Evolutionary conservation across 92 coral and sea anemone species (phyloP).

Genomic region (Ricordea florida): DNA sequence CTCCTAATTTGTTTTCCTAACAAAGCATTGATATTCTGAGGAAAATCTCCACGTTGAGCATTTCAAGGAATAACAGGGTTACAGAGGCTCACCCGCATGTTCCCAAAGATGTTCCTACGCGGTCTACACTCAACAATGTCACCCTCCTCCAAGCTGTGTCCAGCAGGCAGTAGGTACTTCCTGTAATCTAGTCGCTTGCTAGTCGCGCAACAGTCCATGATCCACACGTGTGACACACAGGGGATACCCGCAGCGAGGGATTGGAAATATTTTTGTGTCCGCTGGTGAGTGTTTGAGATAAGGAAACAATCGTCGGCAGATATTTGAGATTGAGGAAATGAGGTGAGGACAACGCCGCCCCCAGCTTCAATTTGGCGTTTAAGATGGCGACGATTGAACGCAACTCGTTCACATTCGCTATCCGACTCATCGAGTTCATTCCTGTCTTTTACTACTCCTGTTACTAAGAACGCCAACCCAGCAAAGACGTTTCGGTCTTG

Average conservation of each 20-base stretch:
- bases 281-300: conserved; percentile 75
- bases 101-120: conserved; percentile 60
- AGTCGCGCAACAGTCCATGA: conserved; percentile 69
- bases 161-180: conserved; percentile 84
- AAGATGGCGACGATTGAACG: conserved; percentile 65
- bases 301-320: conserved; percentile 70
- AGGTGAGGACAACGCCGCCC: conserved; percentile 80
- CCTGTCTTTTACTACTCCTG: conserved; percentile 56
- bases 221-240: conserved; percentile 88
- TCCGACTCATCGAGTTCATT: conserved; percentile 59
- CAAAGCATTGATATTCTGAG: too few relatives aligned
- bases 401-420: conserved; percentile 75
- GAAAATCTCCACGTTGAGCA: too few relatives aligned
- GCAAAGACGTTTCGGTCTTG: conserved; percentile 70
- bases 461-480: conserved; percentile 86
- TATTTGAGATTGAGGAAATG: conserved; percentile 72
- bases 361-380: conserved; percentile 82
- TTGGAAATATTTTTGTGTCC: conserved; percentile 91
- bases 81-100: conserved; percentile 86
- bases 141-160: conserved; percentile 69
- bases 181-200: conserved; percentile 52
- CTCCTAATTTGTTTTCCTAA: too few relatives aligned
- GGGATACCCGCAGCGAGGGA: conserved; percentile 89
- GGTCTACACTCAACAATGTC: conserved; percentile 78
- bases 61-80: too few relatives aligned